Percentiles rank a stretch among this genome's conserved stretches.
Evolutionary conservation across 2,113 vertebrate genomes (phyloP).

Genomic region (Silurus glanis): DNA sequence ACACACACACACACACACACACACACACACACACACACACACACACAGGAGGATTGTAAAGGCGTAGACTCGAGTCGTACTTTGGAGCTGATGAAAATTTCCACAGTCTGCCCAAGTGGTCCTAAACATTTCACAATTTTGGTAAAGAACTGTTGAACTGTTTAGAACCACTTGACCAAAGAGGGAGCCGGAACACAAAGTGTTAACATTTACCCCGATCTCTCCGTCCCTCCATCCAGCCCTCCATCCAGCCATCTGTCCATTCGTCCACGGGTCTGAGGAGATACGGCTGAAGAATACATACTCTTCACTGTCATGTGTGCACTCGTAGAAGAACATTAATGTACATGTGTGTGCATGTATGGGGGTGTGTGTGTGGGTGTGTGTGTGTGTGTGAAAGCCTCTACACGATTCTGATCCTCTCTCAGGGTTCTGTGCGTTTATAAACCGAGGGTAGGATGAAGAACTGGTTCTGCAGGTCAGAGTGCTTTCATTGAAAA

Average conservation of each 20-base stretch:
- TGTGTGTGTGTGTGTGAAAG: background rate
- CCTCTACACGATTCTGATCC: background rate
- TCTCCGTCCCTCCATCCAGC: background rate
- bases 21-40: background rate
- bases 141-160: conserved; percentile 99
- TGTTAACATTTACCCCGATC: background rate
- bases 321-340: background rate
- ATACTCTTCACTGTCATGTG: background rate
- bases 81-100: conserved; percentile 7
- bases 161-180: conserved; percentile 94
- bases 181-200: conserved; percentile 32
- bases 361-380: background rate
- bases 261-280: background rate
- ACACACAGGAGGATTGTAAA: too few relatives aligned
- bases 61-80: background rate
- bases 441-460: conserved; percentile 29
- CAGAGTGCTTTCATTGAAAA: conserved; percentile 10
- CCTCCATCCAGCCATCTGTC: background rate
- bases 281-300: background rate
- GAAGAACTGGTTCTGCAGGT: conserved; percentile 45
- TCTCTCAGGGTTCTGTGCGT: background rate
- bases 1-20: background rate
- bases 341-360: background rate
- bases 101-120: conserved; percentile 87
- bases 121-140: conserved; percentile 99